Percentiles rank a stretch among this genome's conserved stretches.
Conservation (phyloP, 2,113 vertebrate genomes). For the Ciconia maguari region DNA sequence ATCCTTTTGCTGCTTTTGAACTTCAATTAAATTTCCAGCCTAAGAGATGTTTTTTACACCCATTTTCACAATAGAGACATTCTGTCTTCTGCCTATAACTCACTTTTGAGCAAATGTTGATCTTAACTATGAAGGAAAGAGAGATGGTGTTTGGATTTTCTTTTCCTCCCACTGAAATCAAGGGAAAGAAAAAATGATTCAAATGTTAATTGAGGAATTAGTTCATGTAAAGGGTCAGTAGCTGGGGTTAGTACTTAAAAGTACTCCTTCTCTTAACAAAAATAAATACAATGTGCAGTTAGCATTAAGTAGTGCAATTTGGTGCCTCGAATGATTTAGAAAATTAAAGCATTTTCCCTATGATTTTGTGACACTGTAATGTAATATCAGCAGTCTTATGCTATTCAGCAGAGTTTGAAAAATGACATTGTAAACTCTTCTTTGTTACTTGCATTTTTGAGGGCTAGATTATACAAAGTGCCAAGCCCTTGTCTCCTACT, state of each 20-base stretch:
- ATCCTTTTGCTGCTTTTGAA: neutral
- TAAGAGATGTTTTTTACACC: neutral
- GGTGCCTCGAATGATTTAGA: neutral
- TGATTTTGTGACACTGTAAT: neutral
- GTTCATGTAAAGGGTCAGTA: neutral
- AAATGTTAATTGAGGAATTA: conserved; percentile 23
- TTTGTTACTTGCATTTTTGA: neutral
- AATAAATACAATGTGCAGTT: conserved; percentile 1
- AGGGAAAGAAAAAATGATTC: neutral
- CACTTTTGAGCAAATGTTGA: neutral
- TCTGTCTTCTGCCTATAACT: neutral
- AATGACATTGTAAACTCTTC: neutral
- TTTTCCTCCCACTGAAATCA: neutral
- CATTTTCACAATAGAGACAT: neutral
- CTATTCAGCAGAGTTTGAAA: neutral
- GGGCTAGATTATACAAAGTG: neutral
- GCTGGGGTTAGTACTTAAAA: neutral
- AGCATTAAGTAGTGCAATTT: conserved; percentile 20
- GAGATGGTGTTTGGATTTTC: neutral
- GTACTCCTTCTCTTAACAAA: conserved; percentile 8
- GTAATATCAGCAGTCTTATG: neutral
- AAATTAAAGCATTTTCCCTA: neutral
- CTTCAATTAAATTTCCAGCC: neutral
- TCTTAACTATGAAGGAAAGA: neutral
- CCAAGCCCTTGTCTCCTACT: neutral